Base-by-base conservation (phyloP, 2,888 invertebrate genomes). In the Antitype chi region DNA sequence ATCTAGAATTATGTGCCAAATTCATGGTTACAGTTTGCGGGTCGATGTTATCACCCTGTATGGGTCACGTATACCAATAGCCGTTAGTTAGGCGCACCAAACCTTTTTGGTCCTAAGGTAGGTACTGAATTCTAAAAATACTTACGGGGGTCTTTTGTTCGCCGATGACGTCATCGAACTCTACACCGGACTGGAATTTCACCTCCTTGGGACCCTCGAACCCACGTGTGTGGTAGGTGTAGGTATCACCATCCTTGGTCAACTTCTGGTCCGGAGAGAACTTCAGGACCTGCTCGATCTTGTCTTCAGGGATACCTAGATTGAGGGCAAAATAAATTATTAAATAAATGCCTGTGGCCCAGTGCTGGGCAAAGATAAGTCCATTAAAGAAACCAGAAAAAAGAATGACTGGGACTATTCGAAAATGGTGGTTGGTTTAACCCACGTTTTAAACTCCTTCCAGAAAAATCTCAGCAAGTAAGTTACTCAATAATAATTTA, bases 161-260 rank as follows among this genome's bases (percentile, higher is more conserved):
- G 3, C 88, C 87, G 49, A 88, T 74, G 0, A 83, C 25, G 55
- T 91, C 90, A 0, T 91, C 92, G 62, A 94, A 91, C 75, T 93
- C 92, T 8, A 91, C 93, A 6, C 94, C 94, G 49, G 89, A 88
- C 64, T 92, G 85, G 88, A 94, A 94, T 64, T 78, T 89, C 20
- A 89, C 28, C 23, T 88, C 86, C 53, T 67, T 88, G 13, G 81
- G 43, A 0, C 90, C 91, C 0, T 82, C 76, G 6, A 76, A 52
- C 1, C 75, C 78, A 17, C 38, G 25, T 0, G 85, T 80, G 70
- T 78, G 82, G 75, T 88, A 89, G 0, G 87, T 89, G 80, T 91
- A 93, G 5, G 74, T 85, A 76, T 94, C 93, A 1, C 93, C 94
- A n/a, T 91, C 81, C 73, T 91, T 81, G 2, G 82, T 87, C 49